Conservation (phyloP, 2,888 invertebrate genomes). For the Rotaria macrura region DNA sequence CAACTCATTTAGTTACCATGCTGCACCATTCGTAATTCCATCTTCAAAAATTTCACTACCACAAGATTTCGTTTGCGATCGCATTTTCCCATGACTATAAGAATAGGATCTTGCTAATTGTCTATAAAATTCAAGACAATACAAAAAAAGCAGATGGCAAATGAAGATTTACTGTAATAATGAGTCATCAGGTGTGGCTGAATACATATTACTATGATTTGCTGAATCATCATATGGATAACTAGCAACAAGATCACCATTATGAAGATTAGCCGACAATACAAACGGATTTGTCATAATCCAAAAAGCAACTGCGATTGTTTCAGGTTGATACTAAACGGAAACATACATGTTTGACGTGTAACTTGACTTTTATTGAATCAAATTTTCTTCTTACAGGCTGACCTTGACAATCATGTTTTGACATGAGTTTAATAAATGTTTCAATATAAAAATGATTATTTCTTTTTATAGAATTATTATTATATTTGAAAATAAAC, state of each 20-base stretch:
- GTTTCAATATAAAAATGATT: constrained; percentile 34
- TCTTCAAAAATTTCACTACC: constrained; percentile 24
- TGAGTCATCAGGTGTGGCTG: constrained; percentile 68
- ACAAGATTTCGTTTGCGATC: constrained; percentile 38
- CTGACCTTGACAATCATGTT: constrained; percentile 20
- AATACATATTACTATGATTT: constrained; percentile 61
- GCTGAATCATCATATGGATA: constrained; percentile 69
- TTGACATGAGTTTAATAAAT: neutral
- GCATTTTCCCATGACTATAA: constrained; percentile 64
- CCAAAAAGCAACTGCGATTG: constrained; percentile 65
- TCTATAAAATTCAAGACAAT: constrained; percentile 49
- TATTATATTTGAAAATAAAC: constrained; percentile 57
- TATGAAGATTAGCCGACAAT: constrained; percentile 77
- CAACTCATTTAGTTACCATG: constrained; percentile 23
- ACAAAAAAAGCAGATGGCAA: neutral
- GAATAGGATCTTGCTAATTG: constrained; percentile 61
- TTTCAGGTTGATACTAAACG: constrained; percentile 66
- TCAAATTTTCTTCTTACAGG: neutral
- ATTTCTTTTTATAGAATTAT: constrained; percentile 37
- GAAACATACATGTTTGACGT: too few relatives aligned
- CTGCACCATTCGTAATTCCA: constrained; percentile 33
- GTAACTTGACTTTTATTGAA: too few relatives aligned
- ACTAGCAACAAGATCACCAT: constrained; percentile 85
- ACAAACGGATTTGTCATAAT: constrained; percentile 81
- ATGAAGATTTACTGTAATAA: constrained; percentile 44